A percentile compares a stretch with the other conserved stretches of the same genome.
phyloP scores from a whole-genome alignment of 2,888 invertebrate genomes.

The Macrophya alboannulata region DNA sequence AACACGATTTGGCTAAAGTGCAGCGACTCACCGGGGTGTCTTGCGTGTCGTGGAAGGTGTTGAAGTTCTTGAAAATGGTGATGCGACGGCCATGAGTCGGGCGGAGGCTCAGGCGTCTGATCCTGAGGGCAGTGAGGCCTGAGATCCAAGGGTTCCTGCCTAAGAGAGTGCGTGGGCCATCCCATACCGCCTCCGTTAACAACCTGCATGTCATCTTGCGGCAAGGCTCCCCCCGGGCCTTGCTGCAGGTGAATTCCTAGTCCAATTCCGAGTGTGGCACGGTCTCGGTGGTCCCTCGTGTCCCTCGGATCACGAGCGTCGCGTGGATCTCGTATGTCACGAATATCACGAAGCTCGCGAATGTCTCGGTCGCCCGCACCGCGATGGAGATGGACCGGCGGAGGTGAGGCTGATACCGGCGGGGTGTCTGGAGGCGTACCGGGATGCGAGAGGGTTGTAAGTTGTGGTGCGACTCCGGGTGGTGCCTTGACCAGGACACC shows the following conservation, averaged over 20 bases:
- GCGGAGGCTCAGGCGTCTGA: constrained; percentile 79
- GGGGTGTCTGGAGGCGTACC: constrained; percentile 95
- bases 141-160: constrained; percentile 90
- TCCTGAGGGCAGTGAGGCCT: constrained; percentile 85
- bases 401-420: constrained; percentile 79
- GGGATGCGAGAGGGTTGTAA: constrained; percentile 82
- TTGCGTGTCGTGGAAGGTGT: constrained; percentile 71
- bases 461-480: constrained; percentile 74
- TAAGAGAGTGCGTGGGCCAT: constrained; percentile 89
- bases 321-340: constrained; percentile 62
- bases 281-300: constrained; percentile 8
- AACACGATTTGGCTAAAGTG: neutral
- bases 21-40: constrained; percentile 70
- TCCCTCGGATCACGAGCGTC: constrained; percentile 31
- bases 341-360: constrained; percentile 72
- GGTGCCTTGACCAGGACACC: constrained; percentile 78
- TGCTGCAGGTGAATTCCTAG: constrained; percentile 51
- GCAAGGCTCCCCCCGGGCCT: constrained; percentile 61
- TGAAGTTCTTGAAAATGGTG: constrained; percentile 75
- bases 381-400: constrained; percentile 70
- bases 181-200: constrained; percentile 84
- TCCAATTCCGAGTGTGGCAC: neutral
- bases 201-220: constrained; percentile 73
- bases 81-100: constrained; percentile 73
- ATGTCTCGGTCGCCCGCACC: constrained; percentile 73